Conservation (phyloP, 2,797 vertebrate genomes). For the Phrynocephalus forsythii region DNA sequence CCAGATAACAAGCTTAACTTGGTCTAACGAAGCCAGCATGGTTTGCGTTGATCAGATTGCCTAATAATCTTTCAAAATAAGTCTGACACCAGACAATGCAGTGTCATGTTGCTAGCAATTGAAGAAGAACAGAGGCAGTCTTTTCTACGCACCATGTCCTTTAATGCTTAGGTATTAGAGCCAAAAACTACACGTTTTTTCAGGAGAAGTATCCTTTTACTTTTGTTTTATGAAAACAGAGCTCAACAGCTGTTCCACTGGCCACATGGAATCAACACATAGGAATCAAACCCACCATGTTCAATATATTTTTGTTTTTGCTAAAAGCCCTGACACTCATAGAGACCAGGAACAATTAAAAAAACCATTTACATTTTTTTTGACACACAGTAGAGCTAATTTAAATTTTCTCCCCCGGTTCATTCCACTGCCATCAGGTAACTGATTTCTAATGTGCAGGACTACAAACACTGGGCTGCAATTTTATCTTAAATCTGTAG, state of each 20-base stretch:
- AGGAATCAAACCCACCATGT: not conserved
- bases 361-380: constrained; percentile 3
- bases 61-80: constrained; percentile 12
- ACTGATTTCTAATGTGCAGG: constrained; percentile 25
- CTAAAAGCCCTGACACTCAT: constrained; percentile 7
- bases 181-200: not conserved
- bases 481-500: constrained; percentile 38
- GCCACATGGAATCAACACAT: not conserved
- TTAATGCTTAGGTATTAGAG: not conserved
- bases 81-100: constrained; percentile 27
- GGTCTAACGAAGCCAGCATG: not conserved
- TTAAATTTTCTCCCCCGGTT: constrained; percentile 16
- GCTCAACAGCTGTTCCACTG: not conserved
- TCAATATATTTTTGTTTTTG: constrained; percentile 25
- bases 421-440: constrained; percentile 3
- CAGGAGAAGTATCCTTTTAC: not conserved
- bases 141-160: constrained; percentile 2
- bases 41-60: not conserved
- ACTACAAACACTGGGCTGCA: not conserved
- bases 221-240: not conserved
- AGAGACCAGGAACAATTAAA: rapidly evolving
- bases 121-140: rapidly evolving
- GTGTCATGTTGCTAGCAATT: not conserved
- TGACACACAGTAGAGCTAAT: constrained; percentile 37
- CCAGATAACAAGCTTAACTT: constrained; percentile 13